A percentile compares a stretch with the other conserved stretches of the same genome.
phyloP scores from a whole-genome alignment of 2,113 vertebrate genomes.

The Gallinago paraguaiae region DNA sequence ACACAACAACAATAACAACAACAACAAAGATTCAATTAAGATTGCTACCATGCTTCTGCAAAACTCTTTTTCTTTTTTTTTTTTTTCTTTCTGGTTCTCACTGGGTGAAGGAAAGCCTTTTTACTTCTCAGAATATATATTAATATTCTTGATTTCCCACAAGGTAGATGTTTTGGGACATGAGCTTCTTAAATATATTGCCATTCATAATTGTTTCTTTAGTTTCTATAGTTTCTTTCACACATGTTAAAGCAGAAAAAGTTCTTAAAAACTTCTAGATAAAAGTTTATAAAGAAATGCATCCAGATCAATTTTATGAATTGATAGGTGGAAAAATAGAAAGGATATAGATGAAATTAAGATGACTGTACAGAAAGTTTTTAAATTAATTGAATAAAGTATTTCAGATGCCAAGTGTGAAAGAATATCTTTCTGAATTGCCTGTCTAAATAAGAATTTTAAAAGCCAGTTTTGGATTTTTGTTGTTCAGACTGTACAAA shows the following conservation, averaged over 20 bases:
- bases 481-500: not conserved
- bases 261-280: not conserved
- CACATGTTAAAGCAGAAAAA: not conserved
- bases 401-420: not conserved
- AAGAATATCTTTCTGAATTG: not conserved
- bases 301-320: not conserved
- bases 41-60: not conserved
- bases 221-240: not conserved
- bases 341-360: not conserved
- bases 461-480: not conserved
- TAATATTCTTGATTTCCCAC: not conserved
- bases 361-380: not conserved
- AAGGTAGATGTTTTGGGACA: not conserved
- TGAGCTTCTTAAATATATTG: not conserved
- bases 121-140: not conserved
- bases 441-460: not conserved
- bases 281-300: not conserved
- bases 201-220: not conserved
- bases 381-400: not conserved
- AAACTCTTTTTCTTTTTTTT: not conserved
- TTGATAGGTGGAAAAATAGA: not conserved
- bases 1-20: not conserved
- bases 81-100: not conserved
- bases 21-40: not conserved
- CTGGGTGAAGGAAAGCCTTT: not conserved